phyloP scores from a whole-genome alignment of 2,113 vertebrate species.

The Tricholaema leucomelas region DNA sequence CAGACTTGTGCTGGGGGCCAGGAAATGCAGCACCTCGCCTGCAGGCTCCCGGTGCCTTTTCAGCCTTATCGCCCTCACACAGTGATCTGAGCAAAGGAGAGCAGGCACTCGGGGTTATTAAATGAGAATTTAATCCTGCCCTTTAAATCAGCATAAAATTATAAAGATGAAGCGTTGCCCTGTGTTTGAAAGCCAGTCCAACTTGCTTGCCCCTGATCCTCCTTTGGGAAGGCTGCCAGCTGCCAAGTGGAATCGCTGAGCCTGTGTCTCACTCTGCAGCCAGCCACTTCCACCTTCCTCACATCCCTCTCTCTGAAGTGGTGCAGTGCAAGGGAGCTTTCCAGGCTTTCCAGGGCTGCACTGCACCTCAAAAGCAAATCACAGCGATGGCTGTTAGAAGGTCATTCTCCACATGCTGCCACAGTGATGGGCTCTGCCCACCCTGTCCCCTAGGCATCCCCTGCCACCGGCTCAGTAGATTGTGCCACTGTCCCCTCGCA shows the following conservation, averaged over 20 bases:
- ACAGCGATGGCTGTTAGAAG: fast-evolving
- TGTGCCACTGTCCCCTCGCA: not conserved
- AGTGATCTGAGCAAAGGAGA: not conserved
- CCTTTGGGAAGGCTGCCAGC: constrained; percentile 56
- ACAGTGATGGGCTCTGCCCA: fast-evolving
- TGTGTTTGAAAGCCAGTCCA: constrained; percentile 20
- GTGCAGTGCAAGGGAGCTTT: not conserved
- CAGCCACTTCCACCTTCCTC: not conserved
- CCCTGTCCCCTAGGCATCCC: not conserved
- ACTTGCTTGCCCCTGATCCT: constrained; percentile 15
- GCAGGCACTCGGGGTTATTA: constrained; percentile 41
- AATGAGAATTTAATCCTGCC: constrained; percentile 51
- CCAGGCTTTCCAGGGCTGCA: constrained; percentile 5
- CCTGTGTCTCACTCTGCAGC: constrained; percentile 48
- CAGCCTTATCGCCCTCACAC: not conserved
- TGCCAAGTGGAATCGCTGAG: constrained; percentile 64
- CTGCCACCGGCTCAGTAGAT: fast-evolving
- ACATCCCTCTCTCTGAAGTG: not conserved
- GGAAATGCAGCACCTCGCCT: not conserved
- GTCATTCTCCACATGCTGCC: fast-evolving
- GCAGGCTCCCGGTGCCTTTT: not conserved
- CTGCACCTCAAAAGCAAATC: not conserved
- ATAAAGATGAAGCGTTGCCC: constrained; percentile 33
- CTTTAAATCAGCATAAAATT: constrained; percentile 44
- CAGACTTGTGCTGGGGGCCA: not conserved